Base-by-base conservation (phyloP, 2,888 invertebrate species). In the Gortyna flavago region DNA sequence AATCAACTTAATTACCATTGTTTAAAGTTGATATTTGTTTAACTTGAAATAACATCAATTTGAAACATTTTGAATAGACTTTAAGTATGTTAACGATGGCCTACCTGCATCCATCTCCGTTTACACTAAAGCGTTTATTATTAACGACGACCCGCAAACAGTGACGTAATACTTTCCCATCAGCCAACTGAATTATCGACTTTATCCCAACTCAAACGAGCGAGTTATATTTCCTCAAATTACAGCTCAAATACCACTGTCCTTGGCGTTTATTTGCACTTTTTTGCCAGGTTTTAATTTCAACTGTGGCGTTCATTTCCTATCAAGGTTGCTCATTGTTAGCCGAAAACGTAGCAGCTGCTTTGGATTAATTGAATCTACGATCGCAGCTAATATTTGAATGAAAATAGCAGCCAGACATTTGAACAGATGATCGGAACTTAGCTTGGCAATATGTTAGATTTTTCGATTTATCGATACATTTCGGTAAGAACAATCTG, bases 81-180 rank as follows among this genome's bases (percentile, higher is more conserved):
- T 35, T 35, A 79, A 79, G 72, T 87, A 72, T 89, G 86, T 83
- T 88, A 81, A 83, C 80, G 80, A 80, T 81, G 44, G 25, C 71
- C 72, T 84, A 88, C 86, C 85, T 89, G 86, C 79, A 81, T 78
- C 61, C 73, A 77, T 67, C 73, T 75, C 73, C 74, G 88, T 87
- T 89, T 87, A 87, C 79, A 79, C 69, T 80, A 79, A 72, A 77
- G 21, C 72, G 73, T 86, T 85, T 85, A 88, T 84, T 88, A 87
- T 84, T 88, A 88, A 88, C 82, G 86, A 78, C 72, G 68, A 75
- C 79, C 75, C 64, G 59, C 70, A 72, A 79, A 79, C 67, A 85
- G 72, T 79, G 80, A 85, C 75, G 79, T 72, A 72, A 83, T 77
- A 74, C 72, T 78, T 75, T 57, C 77, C 73, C 51, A 70, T 79